These are phyloP conservation scores for Allobates femoralis DNA, from an alignment of 2,797 vertebrate genomes.

Conservation along the genomic window DNA sequence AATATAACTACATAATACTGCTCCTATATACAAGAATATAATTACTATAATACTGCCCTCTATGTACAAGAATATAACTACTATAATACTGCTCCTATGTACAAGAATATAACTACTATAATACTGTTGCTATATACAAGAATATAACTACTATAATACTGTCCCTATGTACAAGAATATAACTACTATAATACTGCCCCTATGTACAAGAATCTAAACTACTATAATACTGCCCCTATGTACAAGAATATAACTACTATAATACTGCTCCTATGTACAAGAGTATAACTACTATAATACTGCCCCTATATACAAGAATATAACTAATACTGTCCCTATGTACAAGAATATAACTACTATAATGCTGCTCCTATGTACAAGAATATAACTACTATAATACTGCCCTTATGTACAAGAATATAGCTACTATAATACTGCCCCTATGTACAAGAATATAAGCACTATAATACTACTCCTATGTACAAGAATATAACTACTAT, in stretches of 20 bases:
- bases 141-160: constrained; percentile 23
- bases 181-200: constrained; percentile 18
- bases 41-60: neutral
- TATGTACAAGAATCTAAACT: constrained; percentile 5
- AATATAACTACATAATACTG: too few species aligned
- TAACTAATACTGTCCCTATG: neutral
- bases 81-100: neutral
- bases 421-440: neutral
- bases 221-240: neutral
- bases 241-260: neutral
- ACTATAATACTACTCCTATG: constrained; percentile 8
- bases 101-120: constrained; percentile 15
- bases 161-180: constrained; percentile 4
- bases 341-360: constrained; percentile 22
- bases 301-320: constrained; percentile 12
- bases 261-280: neutral
- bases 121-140: neutral
- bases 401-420: neutral
- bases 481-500: constrained; percentile 24
- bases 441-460: constrained; percentile 9
- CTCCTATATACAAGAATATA: too few species aligned
- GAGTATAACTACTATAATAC: constrained; percentile 19
- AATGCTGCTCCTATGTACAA: constrained; percentile 10
- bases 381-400: constrained; percentile 26
- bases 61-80: too few species aligned